Conservation (phyloP, 1,140 invertebrate species). For the Laupala kohalensis region DNA sequence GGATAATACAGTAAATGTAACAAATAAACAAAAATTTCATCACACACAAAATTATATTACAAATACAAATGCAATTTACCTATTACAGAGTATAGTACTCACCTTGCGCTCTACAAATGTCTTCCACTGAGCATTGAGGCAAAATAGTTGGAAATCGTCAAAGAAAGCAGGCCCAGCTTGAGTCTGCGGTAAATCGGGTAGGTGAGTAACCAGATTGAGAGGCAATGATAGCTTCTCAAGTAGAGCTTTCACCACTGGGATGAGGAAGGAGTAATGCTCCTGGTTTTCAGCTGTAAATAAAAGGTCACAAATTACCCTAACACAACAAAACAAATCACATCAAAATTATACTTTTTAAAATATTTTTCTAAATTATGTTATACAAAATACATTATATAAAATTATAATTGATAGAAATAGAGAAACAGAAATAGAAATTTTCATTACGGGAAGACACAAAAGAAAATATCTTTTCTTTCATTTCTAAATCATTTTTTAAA, state of each 20-base stretch:
- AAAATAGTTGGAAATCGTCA: constrained; percentile 45
- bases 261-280: constrained; percentile 46
- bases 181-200: constrained; percentile 39
- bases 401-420: not conserved
- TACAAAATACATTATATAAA: not conserved
- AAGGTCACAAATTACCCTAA: not conserved
- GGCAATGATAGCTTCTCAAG: constrained; percentile 39
- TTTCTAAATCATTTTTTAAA: not conserved
- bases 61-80: not conserved
- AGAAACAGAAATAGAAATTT: not conserved
- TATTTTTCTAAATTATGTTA: too few relatives aligned
- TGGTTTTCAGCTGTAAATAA: constrained; percentile 29
- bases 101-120: constrained; percentile 43
- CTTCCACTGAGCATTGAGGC: constrained; percentile 41
- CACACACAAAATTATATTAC: not conserved
- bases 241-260: constrained; percentile 48
- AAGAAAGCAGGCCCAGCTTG: constrained; percentile 42
- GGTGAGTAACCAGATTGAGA: constrained; percentile 33
- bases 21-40: not conserved
- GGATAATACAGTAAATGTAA: too few relatives aligned
- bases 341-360: too few relatives aligned
- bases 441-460: not conserved
- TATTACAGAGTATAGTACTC: constrained; percentile 13
- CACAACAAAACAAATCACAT: too few relatives aligned
- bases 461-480: not conserved